Base-by-base conservation (phyloP, 2,113 vertebrate genomes). In the Acrocephalus arundinaceus region DNA sequence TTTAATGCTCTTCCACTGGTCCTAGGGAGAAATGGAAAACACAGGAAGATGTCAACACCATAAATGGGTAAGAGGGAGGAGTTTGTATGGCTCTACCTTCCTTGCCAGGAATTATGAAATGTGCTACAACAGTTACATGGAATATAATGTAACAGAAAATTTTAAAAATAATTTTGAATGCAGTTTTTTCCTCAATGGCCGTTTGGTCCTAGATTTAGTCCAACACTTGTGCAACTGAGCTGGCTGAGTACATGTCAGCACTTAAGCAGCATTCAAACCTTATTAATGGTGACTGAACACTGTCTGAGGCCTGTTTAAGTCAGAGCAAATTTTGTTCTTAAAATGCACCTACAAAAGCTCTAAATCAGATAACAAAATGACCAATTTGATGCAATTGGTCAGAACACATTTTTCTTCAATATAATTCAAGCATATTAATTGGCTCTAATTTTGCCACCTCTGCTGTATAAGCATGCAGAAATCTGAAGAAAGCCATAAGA, bases 231-330 rank as follows among this genome's bases (percentile, higher is more conserved):
- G 20, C 52, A 83, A 45, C 27, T 65, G 49, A 83, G 17, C 28
- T 79, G 43, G 8, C 18, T 78, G 46, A 13, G 13, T 31, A 28
- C 28, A n/a, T 39, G 11, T 9, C 19, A 68, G 52, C 35, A 49
- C 6, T 63, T 30, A 15, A 76, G n/a, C 7, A 61, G 27, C 16
- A 21, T 35, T 86, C n/a, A 62, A 33, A 45, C 20, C 18, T 57
- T 57, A 41, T 41, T 39, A 35, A 54, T 20, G 30, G 13, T 59
- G 54, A 39, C 15, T 46, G 28, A 84, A 72, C 6, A 12, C 4
- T 41, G 5, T 9, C 63, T 57, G 37, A 43, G 61, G 43, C 12
- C 6, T 31, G 7, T 6, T 30, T 61, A 27, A 0, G 1, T 28
- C 13, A 62, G 11, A 62, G 6, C 6, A 10, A 30, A 5, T 21